Percentiles rank a stretch among this genome's conserved stretches.
Evolutionary conservation across 2,888 invertebrate genomes (phyloP).

Genomic region (Hemicrepidius hirtus): DNA sequence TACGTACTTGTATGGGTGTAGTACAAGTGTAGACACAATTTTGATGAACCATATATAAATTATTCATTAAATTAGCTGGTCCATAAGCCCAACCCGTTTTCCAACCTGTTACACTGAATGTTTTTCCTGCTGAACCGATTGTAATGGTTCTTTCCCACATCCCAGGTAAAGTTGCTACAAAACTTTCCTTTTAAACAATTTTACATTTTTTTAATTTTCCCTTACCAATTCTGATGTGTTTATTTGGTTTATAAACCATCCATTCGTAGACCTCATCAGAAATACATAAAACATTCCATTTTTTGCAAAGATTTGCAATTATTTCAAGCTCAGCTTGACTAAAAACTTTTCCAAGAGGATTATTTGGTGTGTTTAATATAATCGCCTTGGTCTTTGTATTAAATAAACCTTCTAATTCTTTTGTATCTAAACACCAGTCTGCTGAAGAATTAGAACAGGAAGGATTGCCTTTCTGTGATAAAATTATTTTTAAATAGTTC

Average conservation of each 20-base stretch:
- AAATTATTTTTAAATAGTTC: neutral
- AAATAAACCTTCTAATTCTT: conserved; percentile 87
- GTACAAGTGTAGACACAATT: conserved; percentile 94
- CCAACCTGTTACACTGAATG: conserved; percentile 98
- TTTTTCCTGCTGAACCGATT: conserved; percentile 98
- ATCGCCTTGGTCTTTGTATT: conserved; percentile 93
- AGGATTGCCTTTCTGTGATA: conserved; percentile 62
- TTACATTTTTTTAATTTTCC: neutral
- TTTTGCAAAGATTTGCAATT: conserved; percentile 92
- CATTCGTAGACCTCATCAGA: conserved; percentile 99
- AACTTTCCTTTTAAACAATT: neutral
- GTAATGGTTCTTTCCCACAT: conserved; percentile 99
- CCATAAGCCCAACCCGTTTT: conserved; percentile 98
- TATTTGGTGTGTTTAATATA: conserved; percentile 98
- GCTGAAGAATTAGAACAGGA: conserved; percentile 77
- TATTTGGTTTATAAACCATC: conserved; percentile 89
- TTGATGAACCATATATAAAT: conserved; percentile 93
- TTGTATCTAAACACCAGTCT: conserved; percentile 92
- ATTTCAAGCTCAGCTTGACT: conserved; percentile 79
- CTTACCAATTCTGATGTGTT: conserved; percentile 93
- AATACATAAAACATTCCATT: conserved; percentile 93
- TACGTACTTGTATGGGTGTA: conserved; percentile 86
- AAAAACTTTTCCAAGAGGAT: conserved; percentile 96
- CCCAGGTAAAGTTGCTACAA: conserved; percentile 78
- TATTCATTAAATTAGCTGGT: conserved; percentile 85